Base-by-base conservation (phyloP, 2,888 invertebrate species). In the Folsomia manolachei region DNA sequence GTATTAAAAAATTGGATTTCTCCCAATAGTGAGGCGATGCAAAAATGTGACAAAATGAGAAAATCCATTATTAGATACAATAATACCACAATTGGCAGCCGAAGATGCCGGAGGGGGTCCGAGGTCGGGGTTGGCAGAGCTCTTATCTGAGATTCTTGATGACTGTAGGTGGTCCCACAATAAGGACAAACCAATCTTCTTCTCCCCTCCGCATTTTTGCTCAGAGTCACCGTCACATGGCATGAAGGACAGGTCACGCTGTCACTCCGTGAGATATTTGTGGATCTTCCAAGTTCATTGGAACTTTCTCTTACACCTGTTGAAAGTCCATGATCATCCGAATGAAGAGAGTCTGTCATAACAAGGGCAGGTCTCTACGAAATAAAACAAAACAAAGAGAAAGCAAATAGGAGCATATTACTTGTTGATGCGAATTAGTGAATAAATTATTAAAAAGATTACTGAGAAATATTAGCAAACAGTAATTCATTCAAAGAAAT, bases 11-110 rank as follows among this genome's bases (percentile, higher is more conserved):
- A 14, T 56, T 56, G n/a, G n/a, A n/a, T n/a, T n/a, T n/a, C n/a
- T n/a, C n/a, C 51, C 51, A 51, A 51, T 51, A 51, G 14, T 51
- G 14, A 9, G 14, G 14, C 51, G 51, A 51, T 60, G 60, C 60
- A 60, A 4, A 19, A 60, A 60, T 4, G 23, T 11, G n/a, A 19
- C 4, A 7, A n/a, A 19, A 60, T 60, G 60, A 11, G 60, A 60
- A 60, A 60, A 39, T 9, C 14, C 39, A 9, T 39, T 39, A 9
- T 14, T n/a, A n/a, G n/a, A n/a, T n/a, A n/a, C n/a, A n/a, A n/a
- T 51, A 9, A 51, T 56, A 83, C 83, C 52, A 84, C 83, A 67
- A 83, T 82, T 9, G 84, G 84, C 39, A 84, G 82, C 67, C 83
- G 80, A 69, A 83, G 64, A 81, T 82, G 75, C 80, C 81, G 61